A percentile compares a stretch with the other conserved stretches of the same genome.
Evolutionary conservation across 2,113 vertebrate genomes (phyloP).

Genomic region (Pampusana beccarii): DNA sequence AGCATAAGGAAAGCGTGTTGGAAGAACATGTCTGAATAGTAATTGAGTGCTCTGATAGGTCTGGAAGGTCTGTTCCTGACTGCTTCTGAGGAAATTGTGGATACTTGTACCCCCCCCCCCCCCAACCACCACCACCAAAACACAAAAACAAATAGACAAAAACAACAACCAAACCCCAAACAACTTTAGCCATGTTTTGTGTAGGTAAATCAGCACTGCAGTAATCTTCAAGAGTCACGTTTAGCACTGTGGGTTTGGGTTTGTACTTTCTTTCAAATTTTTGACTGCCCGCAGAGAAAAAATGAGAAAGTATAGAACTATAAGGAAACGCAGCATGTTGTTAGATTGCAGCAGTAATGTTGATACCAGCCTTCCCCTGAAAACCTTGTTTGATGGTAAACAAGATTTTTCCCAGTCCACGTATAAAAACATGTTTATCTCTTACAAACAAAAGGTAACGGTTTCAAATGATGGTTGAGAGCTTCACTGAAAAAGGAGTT

Average conservation of each 20-base stretch:
- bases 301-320: background rate
- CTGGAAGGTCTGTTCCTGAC: background rate
- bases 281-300: background rate
- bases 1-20: background rate
- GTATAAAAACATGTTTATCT: background rate
- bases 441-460: background rate
- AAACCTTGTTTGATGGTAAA: background rate
- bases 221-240: background rate
- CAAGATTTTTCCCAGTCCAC: background rate
- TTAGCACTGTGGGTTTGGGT: background rate
- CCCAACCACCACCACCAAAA: too few relatives aligned
- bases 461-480: background rate
- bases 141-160: too few relatives aligned
- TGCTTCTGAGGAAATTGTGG: background rate
- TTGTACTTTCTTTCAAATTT: slow-evolving; percentile 7
- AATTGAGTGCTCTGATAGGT: background rate
- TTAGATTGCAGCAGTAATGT: background rate
- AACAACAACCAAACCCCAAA: too few relatives aligned
- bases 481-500: background rate
- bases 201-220: background rate
- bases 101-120: background rate
- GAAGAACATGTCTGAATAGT: background rate
- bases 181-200: background rate
- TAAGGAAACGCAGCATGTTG: background rate
- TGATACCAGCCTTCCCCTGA: background rate